phyloP scores from a whole-genome alignment of 2,797 vertebrate genomes.

The Sebastes diaconus region DNA sequence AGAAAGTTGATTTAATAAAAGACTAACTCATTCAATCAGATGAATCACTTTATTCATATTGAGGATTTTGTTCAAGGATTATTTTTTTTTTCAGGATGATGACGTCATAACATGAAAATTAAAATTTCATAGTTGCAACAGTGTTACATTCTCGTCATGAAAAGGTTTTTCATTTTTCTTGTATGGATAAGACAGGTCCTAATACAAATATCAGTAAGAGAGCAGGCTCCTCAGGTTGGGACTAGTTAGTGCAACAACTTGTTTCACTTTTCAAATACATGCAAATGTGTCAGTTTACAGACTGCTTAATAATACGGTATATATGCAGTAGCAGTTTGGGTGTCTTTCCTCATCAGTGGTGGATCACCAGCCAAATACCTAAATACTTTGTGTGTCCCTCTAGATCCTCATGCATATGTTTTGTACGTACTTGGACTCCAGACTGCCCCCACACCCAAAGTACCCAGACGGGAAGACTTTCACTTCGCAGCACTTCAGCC shows the following conservation, averaged over 20 bases:
- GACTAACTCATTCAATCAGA: too few relatives aligned
- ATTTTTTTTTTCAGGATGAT: too few relatives aligned
- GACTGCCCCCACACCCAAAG: constrained; percentile 96
- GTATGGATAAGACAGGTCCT: not conserved
- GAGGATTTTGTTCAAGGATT: too few relatives aligned
- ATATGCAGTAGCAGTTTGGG: not conserved
- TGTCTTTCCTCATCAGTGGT: not conserved
- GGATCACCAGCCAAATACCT: not conserved
- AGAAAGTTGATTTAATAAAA: too few relatives aligned
- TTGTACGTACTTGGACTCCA: constrained; percentile 96
- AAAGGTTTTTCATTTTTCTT: not conserved
- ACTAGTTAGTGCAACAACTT: not conserved
- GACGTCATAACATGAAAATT: too few relatives aligned
- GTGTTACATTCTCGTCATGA: not conserved
- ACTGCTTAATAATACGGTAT: not conserved
- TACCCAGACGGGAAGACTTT: constrained; percentile 98
- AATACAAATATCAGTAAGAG: not conserved
- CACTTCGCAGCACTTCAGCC: constrained; percentile 95
- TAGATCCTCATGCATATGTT: constrained; percentile 96
- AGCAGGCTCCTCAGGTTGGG: not conserved
- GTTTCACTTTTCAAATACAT: not conserved
- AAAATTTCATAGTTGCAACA: too few relatives aligned
- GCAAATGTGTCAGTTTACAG: not conserved
- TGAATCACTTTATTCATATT: too few relatives aligned
- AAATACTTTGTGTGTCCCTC: not conserved